phyloP scores from a whole-genome alignment of 2,888 invertebrate genomes.

The Pseudococcus longispinus region DNA sequence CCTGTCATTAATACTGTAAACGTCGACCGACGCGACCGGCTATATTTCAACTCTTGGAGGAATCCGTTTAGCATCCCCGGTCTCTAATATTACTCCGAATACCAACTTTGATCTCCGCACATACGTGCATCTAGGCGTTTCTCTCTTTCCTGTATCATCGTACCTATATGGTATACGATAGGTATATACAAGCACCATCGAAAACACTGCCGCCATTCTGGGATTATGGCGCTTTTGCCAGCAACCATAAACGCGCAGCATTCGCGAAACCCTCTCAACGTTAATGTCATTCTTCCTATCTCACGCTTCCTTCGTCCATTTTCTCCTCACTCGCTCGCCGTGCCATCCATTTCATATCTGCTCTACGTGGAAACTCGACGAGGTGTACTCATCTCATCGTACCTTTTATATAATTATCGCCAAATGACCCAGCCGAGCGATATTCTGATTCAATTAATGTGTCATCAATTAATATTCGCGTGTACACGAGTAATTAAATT shows the following conservation, averaged over 20 bases:
- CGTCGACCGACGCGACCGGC: constrained; percentile 36
- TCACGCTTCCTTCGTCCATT: not conserved
- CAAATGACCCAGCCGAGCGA: constrained; percentile 28
- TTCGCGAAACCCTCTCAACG: constrained; percentile 19
- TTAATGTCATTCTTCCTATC: not conserved
- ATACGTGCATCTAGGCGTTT: not conserved
- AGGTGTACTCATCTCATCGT: not conserved
- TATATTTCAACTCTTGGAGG: constrained; percentile 37
- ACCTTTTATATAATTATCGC: constrained; percentile 46
- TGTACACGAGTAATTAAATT: constrained; percentile 47
- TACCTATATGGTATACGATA: not conserved
- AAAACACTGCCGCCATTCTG: constrained; percentile 35
- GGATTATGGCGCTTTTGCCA: constrained; percentile 48
- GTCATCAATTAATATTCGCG: constrained; percentile 47
- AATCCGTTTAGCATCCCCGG: not conserved
- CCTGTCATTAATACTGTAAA: constrained; percentile 52
- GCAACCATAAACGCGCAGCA: constrained; percentile 31
- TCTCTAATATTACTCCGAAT: constrained; percentile 14
- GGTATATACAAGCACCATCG: not conserved
- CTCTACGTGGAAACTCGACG: not conserved
- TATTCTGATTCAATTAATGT: constrained; percentile 50
- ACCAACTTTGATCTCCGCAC: constrained; percentile 46
- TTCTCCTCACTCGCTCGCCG: not conserved
- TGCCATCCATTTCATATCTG: not conserved
- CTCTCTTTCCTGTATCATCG: not conserved